phyloP scores from a whole-genome alignment of 2,113 vertebrate species.

The Atherinomorus stipes region DNA sequence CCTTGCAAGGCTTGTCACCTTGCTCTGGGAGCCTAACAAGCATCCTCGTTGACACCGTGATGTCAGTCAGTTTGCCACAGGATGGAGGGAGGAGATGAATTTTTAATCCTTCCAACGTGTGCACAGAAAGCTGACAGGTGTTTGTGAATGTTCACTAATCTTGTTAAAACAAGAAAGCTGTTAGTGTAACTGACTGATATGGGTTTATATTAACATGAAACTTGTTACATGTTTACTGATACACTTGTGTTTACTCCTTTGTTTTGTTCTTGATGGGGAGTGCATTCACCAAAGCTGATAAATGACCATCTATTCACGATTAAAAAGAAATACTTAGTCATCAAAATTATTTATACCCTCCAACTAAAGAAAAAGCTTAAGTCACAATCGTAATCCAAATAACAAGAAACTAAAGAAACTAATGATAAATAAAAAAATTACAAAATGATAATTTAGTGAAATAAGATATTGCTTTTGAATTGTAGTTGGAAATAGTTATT shows the following conservation, averaged over 20 bases:
- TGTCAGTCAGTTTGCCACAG: slow-evolving; percentile 65
- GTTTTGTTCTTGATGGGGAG: background rate
- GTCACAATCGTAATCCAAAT: no score
- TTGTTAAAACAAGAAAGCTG: slow-evolving; percentile 16
- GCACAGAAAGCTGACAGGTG: slow-evolving; percentile 36
- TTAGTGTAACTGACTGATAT: background rate
- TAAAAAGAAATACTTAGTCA: no score
- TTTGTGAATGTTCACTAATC: slow-evolving; percentile 39
- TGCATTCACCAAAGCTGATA: background rate
- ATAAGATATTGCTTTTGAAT: no score
- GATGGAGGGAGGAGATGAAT: slow-evolving; percentile 44
- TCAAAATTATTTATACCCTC: no score
- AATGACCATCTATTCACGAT: background rate
- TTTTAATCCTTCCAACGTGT: slow-evolving; percentile 37
- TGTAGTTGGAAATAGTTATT: no score
- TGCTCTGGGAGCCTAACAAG: slow-evolving; percentile 56
- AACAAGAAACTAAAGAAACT: no score
- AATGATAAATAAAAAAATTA: no score
- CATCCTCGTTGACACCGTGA: slow-evolving; percentile 56
- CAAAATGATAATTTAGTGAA: no score
- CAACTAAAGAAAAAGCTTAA: no score
- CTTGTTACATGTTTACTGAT: background rate
- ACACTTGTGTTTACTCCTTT: background rate
- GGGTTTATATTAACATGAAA: background rate
- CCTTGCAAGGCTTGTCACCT: slow-evolving; percentile 55